A percentile compares a stretch with the other conserved stretches of the same genome.
Evolutionary conservation across 53 echinoderm and acorn worm genomes (phyloP).

Genomic region (Crossaster papposus): DNA sequence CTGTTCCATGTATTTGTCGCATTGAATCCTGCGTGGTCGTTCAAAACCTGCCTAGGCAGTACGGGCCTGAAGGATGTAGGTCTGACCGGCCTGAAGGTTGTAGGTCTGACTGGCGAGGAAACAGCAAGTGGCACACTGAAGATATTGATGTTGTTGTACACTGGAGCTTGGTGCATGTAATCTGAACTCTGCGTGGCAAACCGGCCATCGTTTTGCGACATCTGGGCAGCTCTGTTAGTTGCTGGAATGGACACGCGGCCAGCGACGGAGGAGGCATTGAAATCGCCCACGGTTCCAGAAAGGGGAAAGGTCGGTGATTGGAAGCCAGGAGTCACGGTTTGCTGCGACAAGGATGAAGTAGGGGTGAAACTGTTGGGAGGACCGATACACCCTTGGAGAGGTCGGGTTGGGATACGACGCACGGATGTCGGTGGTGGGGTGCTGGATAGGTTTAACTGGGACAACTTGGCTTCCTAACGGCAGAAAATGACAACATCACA

Average conservation of each 20-base stretch:
- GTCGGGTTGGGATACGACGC: conserved; percentile 53
- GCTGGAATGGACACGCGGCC: neutral
- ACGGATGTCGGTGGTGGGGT: conserved; percentile 33
- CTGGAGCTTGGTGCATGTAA: neutral
- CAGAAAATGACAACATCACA: neutral
- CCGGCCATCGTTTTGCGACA: neutral
- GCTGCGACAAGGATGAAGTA: neutral
- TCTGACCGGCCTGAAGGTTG: conserved; percentile 15
- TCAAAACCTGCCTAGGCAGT: neutral
- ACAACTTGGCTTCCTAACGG: conserved; percentile 36
- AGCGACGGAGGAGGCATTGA: neutral
- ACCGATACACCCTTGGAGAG: conserved; percentile 20
- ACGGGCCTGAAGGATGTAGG: conserved; percentile 8
- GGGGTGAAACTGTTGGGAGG: neutral
- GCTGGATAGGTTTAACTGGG: conserved; percentile 25
- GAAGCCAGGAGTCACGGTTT: neutral
- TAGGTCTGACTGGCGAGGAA: neutral
- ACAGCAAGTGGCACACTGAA: neutral
- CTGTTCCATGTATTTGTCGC: neutral
- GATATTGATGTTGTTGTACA: neutral
- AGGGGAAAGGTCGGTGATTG: conserved; percentile 11
- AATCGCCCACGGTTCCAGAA: conserved; percentile 15
- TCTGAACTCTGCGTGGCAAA: neutral
- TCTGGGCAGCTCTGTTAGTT: neutral
- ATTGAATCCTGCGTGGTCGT: neutral